Evolutionary conservation across 2,797 vertebrate genomes (phyloP), one percentile per base, ranked within the genome.

Genomic region (Sebastes cheni): DNA sequence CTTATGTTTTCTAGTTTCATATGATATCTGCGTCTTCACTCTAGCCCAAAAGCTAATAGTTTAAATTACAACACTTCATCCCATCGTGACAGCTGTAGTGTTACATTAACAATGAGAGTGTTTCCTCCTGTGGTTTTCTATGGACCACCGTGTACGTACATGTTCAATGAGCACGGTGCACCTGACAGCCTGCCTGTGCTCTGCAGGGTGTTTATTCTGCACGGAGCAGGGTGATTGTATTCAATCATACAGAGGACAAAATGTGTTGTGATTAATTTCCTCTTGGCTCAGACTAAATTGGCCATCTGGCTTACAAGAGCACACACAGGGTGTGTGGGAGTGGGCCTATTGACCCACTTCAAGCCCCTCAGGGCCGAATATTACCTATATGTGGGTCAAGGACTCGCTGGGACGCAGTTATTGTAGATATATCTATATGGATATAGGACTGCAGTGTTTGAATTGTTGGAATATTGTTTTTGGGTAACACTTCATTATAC

Each of bases 301-400:
- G 79, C 92, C 92, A 93, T 93, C 90, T 93, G 92, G 89, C 60
- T 81, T 50, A 75, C 75, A 82, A 56, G 73, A 83, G 59, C 34
- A 42, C 80, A 20, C 82, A 20, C 82, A 25, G 73, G 72, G 71
- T 82, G 84, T 83, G 84, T 83, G 82, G 85, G 86, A 88, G 86
- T 80, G 81, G 80, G 75, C 76, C 77, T 71, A 77, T 64, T 91
- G 88, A 88, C 88, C 88, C 59, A 77, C 79, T 84, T 88, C 68
- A 84, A 62, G 69, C 74, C 82, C 86, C 84, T 75, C 34, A 56
- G 88, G 89, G 78, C 42, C 3, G 0, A 74, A 84, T 30, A 39
- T 79, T 81, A 83, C 52, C 29, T 32, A 73, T 64, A 87, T 88
- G 68, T 89, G 87, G 90, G 92, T 91, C 89, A 92, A 91, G 86